phyloP scores from a whole-genome alignment of 23 tunicate genomes.

The Phallusia fumigata region DNA sequence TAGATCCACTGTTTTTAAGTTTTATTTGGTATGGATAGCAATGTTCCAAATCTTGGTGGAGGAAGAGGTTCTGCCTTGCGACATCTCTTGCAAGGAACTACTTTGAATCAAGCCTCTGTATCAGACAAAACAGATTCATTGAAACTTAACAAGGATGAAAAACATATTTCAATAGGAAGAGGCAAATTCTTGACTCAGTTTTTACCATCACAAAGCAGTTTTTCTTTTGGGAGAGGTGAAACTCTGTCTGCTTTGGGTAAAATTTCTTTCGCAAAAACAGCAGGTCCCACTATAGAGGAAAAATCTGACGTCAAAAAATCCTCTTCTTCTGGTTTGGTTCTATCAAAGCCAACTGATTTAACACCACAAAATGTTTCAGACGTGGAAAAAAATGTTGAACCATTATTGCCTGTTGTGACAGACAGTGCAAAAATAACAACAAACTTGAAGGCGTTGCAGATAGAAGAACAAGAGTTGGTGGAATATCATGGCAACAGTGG shows the following conservation, averaged over 20 bases:
- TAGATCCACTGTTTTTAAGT: too few species aligned
- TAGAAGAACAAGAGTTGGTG: constrained; percentile 16
- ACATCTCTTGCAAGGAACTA: neutral
- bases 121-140: neutral
- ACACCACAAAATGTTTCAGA: neutral
- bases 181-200: neutral
- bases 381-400: neutral
- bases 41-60: neutral
- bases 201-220: neutral
- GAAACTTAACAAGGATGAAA: too few species aligned
- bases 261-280: neutral
- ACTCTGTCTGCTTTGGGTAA: neutral
- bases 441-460: neutral
- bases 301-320: neutral
- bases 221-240: neutral
- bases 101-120: neutral
- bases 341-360: neutral
- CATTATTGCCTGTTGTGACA: neutral
- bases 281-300: neutral
- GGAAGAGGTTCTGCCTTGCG: neutral
- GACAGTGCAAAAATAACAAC: neutral
- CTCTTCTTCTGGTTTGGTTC: neutral
- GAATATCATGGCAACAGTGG: constrained; percentile 67
- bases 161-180: neutral
- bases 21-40: neutral